Conservation (phyloP, 2,888 invertebrate species). For the Meganola albula region DNA sequence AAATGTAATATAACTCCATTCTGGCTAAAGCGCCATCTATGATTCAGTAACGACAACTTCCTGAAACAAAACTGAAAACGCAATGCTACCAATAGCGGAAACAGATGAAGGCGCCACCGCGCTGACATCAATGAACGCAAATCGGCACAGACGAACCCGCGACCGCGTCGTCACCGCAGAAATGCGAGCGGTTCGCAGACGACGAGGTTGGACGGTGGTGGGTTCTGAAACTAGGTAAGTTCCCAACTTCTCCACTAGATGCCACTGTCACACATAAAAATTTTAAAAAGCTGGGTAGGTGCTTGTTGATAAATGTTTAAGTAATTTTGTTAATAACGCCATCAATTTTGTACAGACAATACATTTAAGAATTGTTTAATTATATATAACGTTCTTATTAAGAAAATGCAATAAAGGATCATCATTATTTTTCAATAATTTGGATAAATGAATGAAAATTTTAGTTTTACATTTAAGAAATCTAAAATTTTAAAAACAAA, state of each 20-base stretch:
- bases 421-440: background rate
- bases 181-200: conserved; percentile 73
- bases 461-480: too few relatives aligned
- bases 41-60: conserved; percentile 17
- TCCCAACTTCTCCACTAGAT: conserved; percentile 38
- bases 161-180: conserved; percentile 68
- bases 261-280: conserved; percentile 41
- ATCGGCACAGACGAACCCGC: conserved; percentile 55
- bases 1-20: too few relatives aligned
- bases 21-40: conserved; percentile 48
- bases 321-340: too few relatives aligned
- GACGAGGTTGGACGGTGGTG: conserved; percentile 86
- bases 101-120: conserved; percentile 60
- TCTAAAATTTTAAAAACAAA: too few relatives aligned
- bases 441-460: background rate
- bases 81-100: conserved; percentile 69
- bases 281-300: too few relatives aligned
- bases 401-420: too few relatives aligned
- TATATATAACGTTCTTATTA: too few relatives aligned
- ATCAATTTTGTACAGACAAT: too few relatives aligned
- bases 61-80: conserved; percentile 14
- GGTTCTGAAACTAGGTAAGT: conserved; percentile 85
- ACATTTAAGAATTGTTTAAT: too few relatives aligned
- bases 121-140: conserved; percentile 41
- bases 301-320: too few relatives aligned